Conservation (phyloP, 1,140 invertebrate species). For the Hesperophylax magnus region DNA sequence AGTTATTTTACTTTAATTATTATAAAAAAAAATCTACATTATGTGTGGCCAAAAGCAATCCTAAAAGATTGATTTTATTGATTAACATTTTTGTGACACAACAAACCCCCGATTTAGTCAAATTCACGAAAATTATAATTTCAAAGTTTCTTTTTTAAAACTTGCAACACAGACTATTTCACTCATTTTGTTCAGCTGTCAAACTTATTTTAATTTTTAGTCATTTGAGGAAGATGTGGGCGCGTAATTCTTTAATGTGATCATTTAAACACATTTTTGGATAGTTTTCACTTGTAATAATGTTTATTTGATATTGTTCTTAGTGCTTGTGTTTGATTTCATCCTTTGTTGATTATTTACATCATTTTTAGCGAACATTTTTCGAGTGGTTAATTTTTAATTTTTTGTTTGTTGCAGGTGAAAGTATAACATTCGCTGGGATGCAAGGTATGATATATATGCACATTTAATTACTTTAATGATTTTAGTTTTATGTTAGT, state of each 20-base stretch:
- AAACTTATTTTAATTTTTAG: slow-evolving; percentile 16
- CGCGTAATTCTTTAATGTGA: slow-evolving; percentile 9
- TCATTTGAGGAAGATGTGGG: slow-evolving; percentile 8
- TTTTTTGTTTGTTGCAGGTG: slow-evolving; percentile 63
- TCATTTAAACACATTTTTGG: not conserved
- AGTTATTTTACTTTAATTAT: too few species aligned
- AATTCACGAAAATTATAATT: not conserved
- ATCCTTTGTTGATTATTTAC: not conserved
- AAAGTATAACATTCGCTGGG: slow-evolving; percentile 72
- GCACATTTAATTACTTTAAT: too few species aligned
- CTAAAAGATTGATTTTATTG: too few species aligned
- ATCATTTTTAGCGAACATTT: not conserved
- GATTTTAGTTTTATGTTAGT: too few species aligned
- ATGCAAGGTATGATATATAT: slow-evolving; percentile 68
- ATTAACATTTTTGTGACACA: not conserved
- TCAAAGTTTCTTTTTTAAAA: not conserved
- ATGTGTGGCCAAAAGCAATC: too few species aligned
- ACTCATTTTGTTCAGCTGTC: slow-evolving; percentile 29
- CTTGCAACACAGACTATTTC: slow-evolving; percentile 11
- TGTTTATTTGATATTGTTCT: not conserved
- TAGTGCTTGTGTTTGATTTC: not conserved
- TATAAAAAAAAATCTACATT: too few species aligned
- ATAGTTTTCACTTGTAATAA: not conserved
- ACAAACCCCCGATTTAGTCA: slow-evolving; percentile 2
- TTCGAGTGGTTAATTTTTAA: not conserved